Conservation (phyloP, 2,113 vertebrate species). For the Dolichallabes microphthalmus region DNA sequence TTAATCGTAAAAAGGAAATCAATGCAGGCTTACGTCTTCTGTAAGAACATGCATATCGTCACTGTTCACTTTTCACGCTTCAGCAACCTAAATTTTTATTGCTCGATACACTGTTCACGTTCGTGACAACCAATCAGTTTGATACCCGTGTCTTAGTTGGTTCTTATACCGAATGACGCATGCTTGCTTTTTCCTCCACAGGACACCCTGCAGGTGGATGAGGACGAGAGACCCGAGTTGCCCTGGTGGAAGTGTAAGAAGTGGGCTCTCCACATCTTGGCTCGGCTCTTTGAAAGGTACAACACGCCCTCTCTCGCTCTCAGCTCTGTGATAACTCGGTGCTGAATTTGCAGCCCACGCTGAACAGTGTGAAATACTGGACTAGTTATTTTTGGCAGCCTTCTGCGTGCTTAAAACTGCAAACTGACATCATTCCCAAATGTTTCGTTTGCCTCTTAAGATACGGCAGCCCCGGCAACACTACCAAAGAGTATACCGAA, state of each 20-base stretch:
- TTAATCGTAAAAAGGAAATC: neutral
- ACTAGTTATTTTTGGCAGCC: constrained; percentile 31
- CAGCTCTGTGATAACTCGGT: constrained; percentile 35
- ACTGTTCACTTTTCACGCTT: neutral
- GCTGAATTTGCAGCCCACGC: constrained; percentile 36
- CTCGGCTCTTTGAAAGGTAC: constrained; percentile 95
- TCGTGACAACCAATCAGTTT: neutral
- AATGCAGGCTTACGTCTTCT: neutral
- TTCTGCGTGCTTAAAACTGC: constrained; percentile 44
- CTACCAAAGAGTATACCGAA: constrained; percentile 97
- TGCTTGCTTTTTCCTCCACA: constrained; percentile 50
- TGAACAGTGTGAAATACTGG: constrained; percentile 29
- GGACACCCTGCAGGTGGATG: constrained; percentile 97
- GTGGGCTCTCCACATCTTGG: constrained; percentile 98
- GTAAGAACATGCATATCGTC: neutral
- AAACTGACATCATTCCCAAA: neutral
- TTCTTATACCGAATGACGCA: neutral
- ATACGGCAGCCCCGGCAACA: constrained; percentile 97
- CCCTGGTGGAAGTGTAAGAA: constrained; percentile 99
- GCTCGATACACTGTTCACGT: neutral
- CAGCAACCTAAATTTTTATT: neutral
- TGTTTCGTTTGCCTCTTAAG: constrained; percentile 64
- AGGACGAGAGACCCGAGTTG: constrained; percentile 94
- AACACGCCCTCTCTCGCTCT: neutral
- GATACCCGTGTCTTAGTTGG: neutral